Evolutionary conservation across 2,888 invertebrate genomes (phyloP).

Genomic region (Drosophila cognata): DNA sequence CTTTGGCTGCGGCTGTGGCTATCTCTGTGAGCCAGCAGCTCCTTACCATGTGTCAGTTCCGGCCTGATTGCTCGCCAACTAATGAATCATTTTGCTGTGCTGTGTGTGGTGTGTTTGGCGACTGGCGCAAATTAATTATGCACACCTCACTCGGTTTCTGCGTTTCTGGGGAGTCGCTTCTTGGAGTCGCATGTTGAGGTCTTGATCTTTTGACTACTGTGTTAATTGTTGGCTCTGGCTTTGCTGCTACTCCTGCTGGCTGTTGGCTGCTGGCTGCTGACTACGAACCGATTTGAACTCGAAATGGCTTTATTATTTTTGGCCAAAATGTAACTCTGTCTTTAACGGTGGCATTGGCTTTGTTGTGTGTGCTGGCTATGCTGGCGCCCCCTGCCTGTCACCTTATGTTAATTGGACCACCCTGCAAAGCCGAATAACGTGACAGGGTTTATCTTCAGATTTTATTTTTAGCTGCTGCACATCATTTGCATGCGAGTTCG

Average conservation of each 20-base stretch:
- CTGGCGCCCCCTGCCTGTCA: slow-evolving; percentile 48
- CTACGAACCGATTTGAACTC: slow-evolving; percentile 72
- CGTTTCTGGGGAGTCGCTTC: slow-evolving; percentile 36
- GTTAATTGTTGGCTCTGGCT: slow-evolving; percentile 82
- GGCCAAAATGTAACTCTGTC: slow-evolving; percentile 45
- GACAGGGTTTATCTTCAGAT: slow-evolving; percentile 53
- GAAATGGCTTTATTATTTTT: slow-evolving; percentile 77
- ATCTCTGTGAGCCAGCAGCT: slow-evolving; percentile 38
- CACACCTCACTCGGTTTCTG: slow-evolving; percentile 74
- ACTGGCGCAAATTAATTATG: slow-evolving; percentile 83
- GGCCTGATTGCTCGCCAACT: slow-evolving; percentile 76
- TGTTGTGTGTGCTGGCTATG: slow-evolving; percentile 4
- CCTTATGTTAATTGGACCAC: slow-evolving; percentile 75
- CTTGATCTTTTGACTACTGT: slow-evolving; percentile 84
- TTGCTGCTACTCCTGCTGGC: slow-evolving; percentile 2
- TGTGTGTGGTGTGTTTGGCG: slow-evolving; percentile 38
- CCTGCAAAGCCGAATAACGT: slow-evolving; percentile 49
- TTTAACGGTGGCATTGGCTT: neutral
- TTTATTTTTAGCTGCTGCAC: slow-evolving; percentile 55
- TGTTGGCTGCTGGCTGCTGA: slow-evolving; percentile 33
- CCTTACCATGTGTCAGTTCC: slow-evolving; percentile 76
- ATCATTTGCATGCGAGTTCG: slow-evolving; percentile 58
- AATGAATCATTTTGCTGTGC: slow-evolving; percentile 82
- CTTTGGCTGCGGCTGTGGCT: slow-evolving; percentile 29
- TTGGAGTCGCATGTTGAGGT: slow-evolving; percentile 68